phyloP scores from a whole-genome alignment of 1,140 invertebrate genomes.

The Drosophila repleta region DNA sequence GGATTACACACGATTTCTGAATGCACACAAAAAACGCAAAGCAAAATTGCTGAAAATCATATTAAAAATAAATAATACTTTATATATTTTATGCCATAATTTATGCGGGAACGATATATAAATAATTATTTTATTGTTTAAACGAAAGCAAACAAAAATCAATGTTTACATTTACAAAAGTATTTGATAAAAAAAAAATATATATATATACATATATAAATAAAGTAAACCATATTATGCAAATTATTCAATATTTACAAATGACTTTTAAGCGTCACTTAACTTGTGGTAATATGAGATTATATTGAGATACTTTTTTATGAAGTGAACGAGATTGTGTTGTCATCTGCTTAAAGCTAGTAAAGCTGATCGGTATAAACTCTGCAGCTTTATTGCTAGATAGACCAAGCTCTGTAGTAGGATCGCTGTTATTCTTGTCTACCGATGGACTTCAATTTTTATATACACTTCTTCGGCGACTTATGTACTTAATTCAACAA shows the following conservation, averaged over 20 bases:
- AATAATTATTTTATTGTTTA: slow-evolving; percentile 74
- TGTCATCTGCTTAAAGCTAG: too few relatives aligned
- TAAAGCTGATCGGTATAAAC: too few relatives aligned
- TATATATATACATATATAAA: slow-evolving; percentile 43
- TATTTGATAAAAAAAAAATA: slow-evolving; percentile 70
- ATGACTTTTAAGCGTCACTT: not conserved
- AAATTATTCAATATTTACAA: slow-evolving; percentile 33
- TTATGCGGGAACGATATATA: slow-evolving; percentile 74
- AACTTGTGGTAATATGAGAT: too few relatives aligned
- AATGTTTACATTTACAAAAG: slow-evolving; percentile 76
- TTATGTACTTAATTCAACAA: too few relatives aligned
- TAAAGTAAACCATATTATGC: slow-evolving; percentile 35
- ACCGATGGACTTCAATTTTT: too few relatives aligned
- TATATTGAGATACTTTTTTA: too few relatives aligned
- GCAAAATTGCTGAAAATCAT: slow-evolving; percentile 18
- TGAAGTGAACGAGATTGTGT: too few relatives aligned
- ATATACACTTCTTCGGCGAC: too few relatives aligned
- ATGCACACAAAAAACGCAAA: slow-evolving; percentile 25
- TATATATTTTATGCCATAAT: slow-evolving; percentile 76
- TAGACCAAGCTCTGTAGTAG: too few relatives aligned
- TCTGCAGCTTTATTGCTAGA: too few relatives aligned
- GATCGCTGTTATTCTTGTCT: too few relatives aligned
- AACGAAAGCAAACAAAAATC: slow-evolving; percentile 50
- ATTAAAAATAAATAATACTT: slow-evolving; percentile 35
- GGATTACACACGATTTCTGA: slow-evolving; percentile 40